Evolutionary conservation across 2,113 vertebrate genomes (phyloP), one percentile per base, ranked within the genome.

Genomic region (Grallaria varia): DNA sequence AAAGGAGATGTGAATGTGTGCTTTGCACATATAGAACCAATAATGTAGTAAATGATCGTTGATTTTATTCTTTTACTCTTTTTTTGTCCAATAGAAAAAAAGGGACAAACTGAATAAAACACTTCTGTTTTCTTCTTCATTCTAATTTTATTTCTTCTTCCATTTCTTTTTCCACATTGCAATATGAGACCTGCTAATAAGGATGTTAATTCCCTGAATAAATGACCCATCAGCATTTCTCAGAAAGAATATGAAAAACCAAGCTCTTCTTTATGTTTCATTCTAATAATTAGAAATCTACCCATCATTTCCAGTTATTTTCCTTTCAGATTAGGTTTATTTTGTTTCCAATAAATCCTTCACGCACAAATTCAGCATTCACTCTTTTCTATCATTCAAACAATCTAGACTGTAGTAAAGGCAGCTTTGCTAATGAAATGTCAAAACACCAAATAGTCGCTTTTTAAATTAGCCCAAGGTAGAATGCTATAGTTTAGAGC

Each of bases 391-490:
- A 69, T 52, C 76, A 85, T 67, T 91, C 50, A 90, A 64, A 44
- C 35, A 84, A 27, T 69, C 30, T 76, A 55, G 16, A 59, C 33
- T 76, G 56, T 63, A 53, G 45, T 53, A 89, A 93, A 91, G 35
- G 47, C 84, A 93, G 53, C 84, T 96, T 96, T 97, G 55, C 37
- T 96, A 95, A 91, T 31, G 39, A 93, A 90, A 97, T 42, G n/a
- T 96, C 93, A 95, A 97, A 97, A 97, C 19, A 96, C 73, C 35
- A 95, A 90, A 53, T 84, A 42, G 79, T 84, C 95, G 95, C 42
- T 95, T 97, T 97, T 97, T 97, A 97, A 97, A 97, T 97, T 96
- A 95, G 94, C 84, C 95, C 74, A 96, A 89, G 69, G 94, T 97
- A 96, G 75, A 97, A 95, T 63, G 40, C 33, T 92, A 60, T 87